A percentile compares a stretch with the other conserved stretches of the same genome.
These are phyloP conservation scores for Steinernema feltiae DNA, from an alignment of 1,140 invertebrate genomes.

Conservation along the genomic window DNA sequence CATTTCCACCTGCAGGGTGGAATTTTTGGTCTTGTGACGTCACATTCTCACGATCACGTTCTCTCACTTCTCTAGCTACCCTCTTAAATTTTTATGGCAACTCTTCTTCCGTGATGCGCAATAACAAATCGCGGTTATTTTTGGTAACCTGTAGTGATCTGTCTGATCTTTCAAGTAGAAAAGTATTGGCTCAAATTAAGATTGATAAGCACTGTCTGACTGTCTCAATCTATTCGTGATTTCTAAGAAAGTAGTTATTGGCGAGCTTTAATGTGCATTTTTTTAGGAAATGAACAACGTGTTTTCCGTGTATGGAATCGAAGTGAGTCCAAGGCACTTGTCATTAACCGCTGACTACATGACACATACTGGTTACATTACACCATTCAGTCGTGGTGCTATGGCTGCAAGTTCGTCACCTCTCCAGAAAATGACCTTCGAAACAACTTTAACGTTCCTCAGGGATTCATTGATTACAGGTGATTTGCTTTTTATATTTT, in stretches of 20 bases:
- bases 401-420: constrained; percentile 81
- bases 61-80: neutral
- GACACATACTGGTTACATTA: constrained; percentile 83
- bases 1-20: neutral
- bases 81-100: neutral
- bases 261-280: too few relatives aligned
- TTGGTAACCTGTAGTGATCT: too few relatives aligned
- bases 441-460: constrained; percentile 81
- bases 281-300: constrained; percentile 79
- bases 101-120: neutral
- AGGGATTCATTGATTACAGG: constrained; percentile 70
- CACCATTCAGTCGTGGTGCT: constrained; percentile 80
- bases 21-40: constrained; percentile 32
- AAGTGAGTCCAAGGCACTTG: constrained; percentile 85
- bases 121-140: constrained; percentile 2
- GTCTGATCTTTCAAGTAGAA: too few relatives aligned
- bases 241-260: too few relatives aligned
- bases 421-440: constrained; percentile 95
- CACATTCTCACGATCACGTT: constrained; percentile 23
- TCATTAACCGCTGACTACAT: constrained; percentile 91
- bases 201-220: too few relatives aligned
- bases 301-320: constrained; percentile 90
- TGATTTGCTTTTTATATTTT: constrained; percentile 42
- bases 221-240: too few relatives aligned
- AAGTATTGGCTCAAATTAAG: too few relatives aligned